Percentiles rank a stretch among this genome's conserved stretches.
These are phyloP conservation scores for Telenomus remus DNA, from an alignment of 1,140 invertebrate species.

Conservation along the genomic window DNA sequence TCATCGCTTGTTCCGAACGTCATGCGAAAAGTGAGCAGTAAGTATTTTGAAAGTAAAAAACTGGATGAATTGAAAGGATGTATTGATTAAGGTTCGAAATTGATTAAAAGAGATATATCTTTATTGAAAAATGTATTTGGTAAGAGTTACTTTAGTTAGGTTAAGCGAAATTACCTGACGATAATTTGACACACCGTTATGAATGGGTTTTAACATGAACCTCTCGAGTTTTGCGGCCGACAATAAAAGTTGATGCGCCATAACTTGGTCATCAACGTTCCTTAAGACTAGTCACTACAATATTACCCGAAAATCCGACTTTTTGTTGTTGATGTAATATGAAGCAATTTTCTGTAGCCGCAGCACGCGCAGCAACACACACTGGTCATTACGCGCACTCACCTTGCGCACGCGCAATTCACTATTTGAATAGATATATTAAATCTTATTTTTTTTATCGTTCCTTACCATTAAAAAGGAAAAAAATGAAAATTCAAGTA, in stretches of 20 bases:
- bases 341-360: slow-evolving; percentile 13
- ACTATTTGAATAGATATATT: not conserved
- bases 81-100: no score
- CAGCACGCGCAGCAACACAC: not conserved
- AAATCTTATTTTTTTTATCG: not conserved
- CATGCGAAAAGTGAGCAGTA: slow-evolving; percentile 2
- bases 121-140: no score
- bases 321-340: slow-evolving; percentile 29
- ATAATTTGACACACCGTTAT: slow-evolving; percentile 65
- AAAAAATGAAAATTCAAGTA: not conserved
- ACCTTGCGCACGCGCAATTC: slow-evolving; percentile 14
- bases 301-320: slow-evolving; percentile 13
- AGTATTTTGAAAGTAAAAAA: slow-evolving; percentile 5
- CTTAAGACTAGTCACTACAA: not conserved
- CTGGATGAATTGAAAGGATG: not conserved
- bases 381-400: slow-evolving; percentile 9
- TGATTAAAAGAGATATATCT: no score
- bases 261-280: slow-evolving; percentile 61
- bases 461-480: not conserved
- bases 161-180: slow-evolving; percentile 65
- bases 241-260: slow-evolving; percentile 69
- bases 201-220: slow-evolving; percentile 64
- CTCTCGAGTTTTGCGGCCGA: slow-evolving; percentile 67
- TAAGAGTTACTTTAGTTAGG: slow-evolving; percentile 52
- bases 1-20: not conserved